Base-by-base conservation (phyloP, 2,113 vertebrate genomes). In the Leucosticte australis region DNA sequence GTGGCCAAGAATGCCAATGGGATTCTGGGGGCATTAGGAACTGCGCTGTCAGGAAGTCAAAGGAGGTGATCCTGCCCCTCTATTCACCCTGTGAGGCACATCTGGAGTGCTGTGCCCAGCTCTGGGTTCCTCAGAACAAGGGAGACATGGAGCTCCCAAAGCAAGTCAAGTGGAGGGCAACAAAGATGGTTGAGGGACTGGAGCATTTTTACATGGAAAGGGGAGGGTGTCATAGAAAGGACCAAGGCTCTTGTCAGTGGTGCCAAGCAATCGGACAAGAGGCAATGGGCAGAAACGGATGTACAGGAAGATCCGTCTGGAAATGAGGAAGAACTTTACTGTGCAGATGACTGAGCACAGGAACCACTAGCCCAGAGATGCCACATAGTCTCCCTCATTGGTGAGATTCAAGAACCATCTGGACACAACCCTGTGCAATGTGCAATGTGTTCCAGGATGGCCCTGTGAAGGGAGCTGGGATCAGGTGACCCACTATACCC, bases 1-100 rank as follows among this genome's bases (percentile, higher is more conserved):
- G 20, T 26, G 41, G 9, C 24, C 35, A 49, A 56, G 24, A 49
- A 49, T 3, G 16, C 6, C 11, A 7, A 2, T 18, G 26, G 8
- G 2, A 6, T 53, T 10, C 55, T 46, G 19, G 3, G 5, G 4
- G 4, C 13, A 28, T 9, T 16, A 28, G 28, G 75, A 79, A 47
- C 2, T 1, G 7, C 24, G 11, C 0, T 21, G 30, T 7, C 47
- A 55, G 15, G 13, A 31, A 27, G 21, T 9, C 0, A 0, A 11
- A 23, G 19, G 13, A 53, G 21, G 17, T 14, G 33, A 37, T 73
- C 17, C 17, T 63, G 33, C 22, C 8, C 26, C 5, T 7, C 47
- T 71, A 0, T 10, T 37, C 27, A 62, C 33, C 39, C 33, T 53
- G 57, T 53, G 33, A 37, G 27, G 9, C 35, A 18, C 20, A 49